Evolutionary conservation across 2,113 vertebrate species (phyloP).

Genomic region (Hippoglossus stenolepis): DNA sequence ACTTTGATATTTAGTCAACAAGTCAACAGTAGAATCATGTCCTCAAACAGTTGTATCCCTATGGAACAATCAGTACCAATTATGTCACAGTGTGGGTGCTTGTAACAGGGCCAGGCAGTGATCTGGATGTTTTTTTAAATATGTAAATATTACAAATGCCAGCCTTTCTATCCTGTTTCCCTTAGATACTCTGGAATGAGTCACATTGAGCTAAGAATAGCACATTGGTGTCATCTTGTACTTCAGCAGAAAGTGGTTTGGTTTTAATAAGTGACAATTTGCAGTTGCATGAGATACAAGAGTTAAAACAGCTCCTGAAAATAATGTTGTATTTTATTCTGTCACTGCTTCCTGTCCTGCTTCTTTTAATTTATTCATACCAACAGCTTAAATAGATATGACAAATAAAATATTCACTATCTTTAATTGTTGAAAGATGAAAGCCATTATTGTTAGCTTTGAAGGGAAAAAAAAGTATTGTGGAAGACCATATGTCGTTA

Average conservation of each 20-base stretch:
- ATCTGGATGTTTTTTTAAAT: neutral
- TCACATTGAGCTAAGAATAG: no score
- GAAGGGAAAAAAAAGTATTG: neutral
- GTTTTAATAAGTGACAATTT: no score
- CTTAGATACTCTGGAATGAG: no score
- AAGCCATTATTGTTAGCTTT: neutral
- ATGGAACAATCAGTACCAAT: slow-evolving; percentile 6
- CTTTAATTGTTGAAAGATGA: neutral
- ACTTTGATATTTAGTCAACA: slow-evolving; percentile 1
- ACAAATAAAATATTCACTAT: neutral
- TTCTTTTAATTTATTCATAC: neutral
- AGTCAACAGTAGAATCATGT: slow-evolving; percentile 4
- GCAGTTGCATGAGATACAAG: neutral
- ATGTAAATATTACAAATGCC: neutral
- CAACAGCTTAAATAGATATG: neutral
- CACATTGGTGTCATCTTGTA: no score
- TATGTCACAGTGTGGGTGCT: slow-evolving; percentile 1
- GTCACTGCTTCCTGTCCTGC: neutral
- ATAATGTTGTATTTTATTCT: slow-evolving; percentile 2
- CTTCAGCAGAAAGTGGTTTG: no score
- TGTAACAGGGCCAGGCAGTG: neutral
- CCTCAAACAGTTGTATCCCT: neutral
- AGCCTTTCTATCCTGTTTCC: no score
- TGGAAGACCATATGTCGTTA: neutral
- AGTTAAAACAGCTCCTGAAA: neutral